Base-by-base conservation (phyloP, 1,140 invertebrate genomes). In the Latrodectus geometricus region DNA sequence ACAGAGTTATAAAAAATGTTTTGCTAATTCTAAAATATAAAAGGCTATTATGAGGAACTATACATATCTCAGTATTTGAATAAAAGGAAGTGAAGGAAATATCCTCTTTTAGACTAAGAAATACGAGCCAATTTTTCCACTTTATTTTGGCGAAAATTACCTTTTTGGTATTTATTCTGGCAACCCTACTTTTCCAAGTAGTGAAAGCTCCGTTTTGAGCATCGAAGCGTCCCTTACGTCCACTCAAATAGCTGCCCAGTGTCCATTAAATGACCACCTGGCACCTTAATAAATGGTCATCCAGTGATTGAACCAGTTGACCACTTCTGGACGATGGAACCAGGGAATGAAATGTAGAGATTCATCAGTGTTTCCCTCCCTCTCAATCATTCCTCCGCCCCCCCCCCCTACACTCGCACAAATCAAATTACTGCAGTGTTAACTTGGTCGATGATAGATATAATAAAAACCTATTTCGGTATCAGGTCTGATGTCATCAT, bases 181-280 rank as follows among this genome's bases (percentile, higher is more conserved):
- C 61, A 76, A 68, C 72, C 48, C 50, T 70, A n/a, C 17, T 49
- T 12, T n/a, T n/a, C 72, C 72, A 11, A 17, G 9, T 5, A 69
- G 78, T 54, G 61, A 76, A 76, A 75, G 49, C 21, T 20, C 72
- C 73, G 48, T 54, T 50, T 48, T 50, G 82, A 15, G 17, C n/a
- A 56, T 72, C 50, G n/a, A 23, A 78, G 56, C 76, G 76, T 82
- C 80, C 70, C 15, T 50, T 61, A 11, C 69, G 70, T 75, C 61
- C 81, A 83, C 81, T 75, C 35, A 61, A 75, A 75, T 83, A 56
- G 50, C 83, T 49, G 74, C n/a, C 75, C 65, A 73, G 52, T 86
- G 74, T 86, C 83, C 83, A 86, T 86, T 78, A 86, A 77, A 78
- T 72, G 83, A 56, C 83, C 83, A 86, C 83, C 83, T 86, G 83